Conservation (phyloP, 2,797 vertebrate genomes). For the Hipposideros larvatus region DNA sequence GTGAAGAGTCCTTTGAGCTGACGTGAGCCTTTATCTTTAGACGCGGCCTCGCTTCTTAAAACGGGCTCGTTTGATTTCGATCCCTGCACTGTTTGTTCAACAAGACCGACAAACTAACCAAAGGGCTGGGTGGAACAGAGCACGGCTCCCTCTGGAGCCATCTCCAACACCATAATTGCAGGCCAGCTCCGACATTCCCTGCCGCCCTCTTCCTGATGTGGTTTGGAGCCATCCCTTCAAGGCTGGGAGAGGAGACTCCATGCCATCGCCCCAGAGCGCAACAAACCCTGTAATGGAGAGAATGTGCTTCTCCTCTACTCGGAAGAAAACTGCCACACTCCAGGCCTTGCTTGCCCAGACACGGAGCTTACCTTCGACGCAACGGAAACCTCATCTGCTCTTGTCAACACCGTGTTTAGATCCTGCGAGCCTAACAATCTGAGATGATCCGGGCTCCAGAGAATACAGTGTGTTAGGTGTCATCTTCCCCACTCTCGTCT, state of each 20-base stretch:
- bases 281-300: background rate
- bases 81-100: background rate
- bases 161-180: constrained; percentile 67
- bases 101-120: constrained; percentile 1
- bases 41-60: background rate
- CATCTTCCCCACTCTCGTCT: background rate
- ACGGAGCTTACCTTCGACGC: fast-evolving
- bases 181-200: background rate
- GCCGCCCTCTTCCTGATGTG: background rate
- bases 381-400: background rate
- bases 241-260: background rate
- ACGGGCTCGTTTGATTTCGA: background rate
- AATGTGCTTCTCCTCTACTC: constrained; percentile 51
- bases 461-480: background rate
- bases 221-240: constrained; percentile 54
- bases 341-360: background rate
- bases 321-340: background rate
- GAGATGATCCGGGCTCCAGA: background rate
- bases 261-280: constrained; percentile 11
- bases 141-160: background rate
- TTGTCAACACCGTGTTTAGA: background rate
- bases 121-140: constrained; percentile 47
- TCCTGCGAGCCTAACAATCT: background rate
- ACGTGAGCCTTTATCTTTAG: constrained; percentile 62
- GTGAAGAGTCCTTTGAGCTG: background rate